phyloP scores from a whole-genome alignment of 2,797 vertebrate genomes.

The Girardinus metallicus region DNA sequence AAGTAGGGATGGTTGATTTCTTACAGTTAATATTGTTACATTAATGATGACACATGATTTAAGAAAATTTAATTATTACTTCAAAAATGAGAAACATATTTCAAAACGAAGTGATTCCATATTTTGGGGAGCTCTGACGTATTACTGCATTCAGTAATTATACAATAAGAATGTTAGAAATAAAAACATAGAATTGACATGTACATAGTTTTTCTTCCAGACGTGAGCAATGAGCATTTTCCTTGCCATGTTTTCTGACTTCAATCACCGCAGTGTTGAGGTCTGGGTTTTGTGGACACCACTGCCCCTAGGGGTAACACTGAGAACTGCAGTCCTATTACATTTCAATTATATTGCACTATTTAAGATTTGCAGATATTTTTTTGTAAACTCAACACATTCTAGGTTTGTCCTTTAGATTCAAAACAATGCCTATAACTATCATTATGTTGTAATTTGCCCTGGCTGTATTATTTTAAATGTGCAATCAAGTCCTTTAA shows the following conservation, averaged over 20 bases:
- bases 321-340: constrained; percentile 47
- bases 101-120: not conserved
- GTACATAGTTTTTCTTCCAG: not conserved
- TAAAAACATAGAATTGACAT: not conserved
- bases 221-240: not conserved
- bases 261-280: constrained; percentile 18
- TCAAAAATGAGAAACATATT: not conserved
- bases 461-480: constrained; percentile 25
- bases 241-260: constrained; percentile 6
- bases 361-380: constrained; percentile 4
- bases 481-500: constrained; percentile 18
- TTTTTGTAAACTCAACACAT: not conserved
- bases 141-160: not conserved
- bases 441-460: constrained; percentile 13
- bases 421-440: not conserved
- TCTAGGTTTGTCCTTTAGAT: constrained; percentile 6
- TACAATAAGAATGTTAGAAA: not conserved
- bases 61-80: not conserved
- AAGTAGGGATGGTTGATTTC: not conserved
- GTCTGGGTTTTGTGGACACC: constrained; percentile 77
- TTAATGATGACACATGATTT: not conserved
- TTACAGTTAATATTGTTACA: not conserved
- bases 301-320: constrained; percentile 74
- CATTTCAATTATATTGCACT: not conserved
- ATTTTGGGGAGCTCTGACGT: not conserved